These are phyloP conservation scores for Cathartes aura DNA, from an alignment of 2,113 vertebrate genomes.

Conservation along the genomic window DNA sequence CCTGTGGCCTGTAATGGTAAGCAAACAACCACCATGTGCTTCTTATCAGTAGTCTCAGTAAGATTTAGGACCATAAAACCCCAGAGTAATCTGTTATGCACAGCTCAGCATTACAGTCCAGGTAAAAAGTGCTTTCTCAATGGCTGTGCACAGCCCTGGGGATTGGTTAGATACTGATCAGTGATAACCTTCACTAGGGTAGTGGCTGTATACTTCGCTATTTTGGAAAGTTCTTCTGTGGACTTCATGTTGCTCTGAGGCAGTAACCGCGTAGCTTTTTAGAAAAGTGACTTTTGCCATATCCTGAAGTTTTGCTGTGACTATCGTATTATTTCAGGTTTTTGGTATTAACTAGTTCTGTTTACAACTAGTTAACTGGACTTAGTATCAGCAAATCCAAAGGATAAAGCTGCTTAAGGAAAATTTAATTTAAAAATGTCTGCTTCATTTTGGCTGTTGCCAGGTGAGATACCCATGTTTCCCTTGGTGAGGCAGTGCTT, in stretches of 20 bases:
- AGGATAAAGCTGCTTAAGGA: background rate
- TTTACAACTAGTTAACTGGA: background rate
- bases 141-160: background rate
- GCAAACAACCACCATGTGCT: background rate
- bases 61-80: background rate
- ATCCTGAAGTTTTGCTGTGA: background rate
- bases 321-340: background rate
- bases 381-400: background rate
- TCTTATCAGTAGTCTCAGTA: background rate
- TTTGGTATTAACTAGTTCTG: background rate
- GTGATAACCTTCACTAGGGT: rapidly evolving
- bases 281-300: background rate
- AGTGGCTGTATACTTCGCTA: background rate
- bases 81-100: background rate
- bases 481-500: background rate
- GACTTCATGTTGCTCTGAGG: background rate
- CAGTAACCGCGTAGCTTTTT: background rate
- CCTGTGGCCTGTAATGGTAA: background rate
- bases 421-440: background rate
- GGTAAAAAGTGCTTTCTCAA: background rate
- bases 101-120: background rate
- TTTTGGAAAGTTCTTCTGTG: background rate
- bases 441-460: background rate
- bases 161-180: background rate
- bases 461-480: background rate